Conservation (phyloP, 2,113 vertebrate species). For the Oceanites oceanicus region DNA sequence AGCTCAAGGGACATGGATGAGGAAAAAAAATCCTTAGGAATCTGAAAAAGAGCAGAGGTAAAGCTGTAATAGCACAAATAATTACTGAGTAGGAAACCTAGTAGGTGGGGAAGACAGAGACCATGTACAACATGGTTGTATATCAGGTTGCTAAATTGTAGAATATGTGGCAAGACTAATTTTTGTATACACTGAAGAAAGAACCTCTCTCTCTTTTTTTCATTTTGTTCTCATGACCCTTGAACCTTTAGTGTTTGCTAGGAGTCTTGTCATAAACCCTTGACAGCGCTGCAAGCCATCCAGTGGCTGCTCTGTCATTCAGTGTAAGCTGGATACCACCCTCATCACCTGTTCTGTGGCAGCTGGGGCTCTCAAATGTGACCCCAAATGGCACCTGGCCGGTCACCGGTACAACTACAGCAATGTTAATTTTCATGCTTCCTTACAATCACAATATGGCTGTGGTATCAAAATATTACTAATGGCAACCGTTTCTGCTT, state of each 20-base stretch:
- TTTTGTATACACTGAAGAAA: background rate
- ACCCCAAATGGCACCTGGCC: background rate
- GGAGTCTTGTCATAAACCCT: background rate
- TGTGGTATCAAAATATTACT: background rate
- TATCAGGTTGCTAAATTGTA: background rate
- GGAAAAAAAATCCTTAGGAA: background rate
- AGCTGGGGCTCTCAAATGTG: background rate
- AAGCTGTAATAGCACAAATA: background rate
- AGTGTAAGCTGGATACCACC: background rate
- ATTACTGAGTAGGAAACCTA: background rate
- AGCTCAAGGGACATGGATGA: background rate
- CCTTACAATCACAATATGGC: background rate
- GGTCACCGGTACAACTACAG: background rate
- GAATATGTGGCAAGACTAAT: background rate
- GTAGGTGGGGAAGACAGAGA: background rate
- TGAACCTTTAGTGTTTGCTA: background rate
- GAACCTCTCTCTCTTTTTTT: background rate
- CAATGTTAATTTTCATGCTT: background rate
- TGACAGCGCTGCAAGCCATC: background rate
- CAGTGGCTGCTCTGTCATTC: background rate
- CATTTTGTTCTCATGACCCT: background rate
- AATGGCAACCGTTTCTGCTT: background rate
- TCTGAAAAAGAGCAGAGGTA: background rate
- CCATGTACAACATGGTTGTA: background rate
- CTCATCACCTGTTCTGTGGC: background rate